phyloP scores from a whole-genome alignment of 2,888 invertebrate genomes.

The Argyresthia albistria region DNA sequence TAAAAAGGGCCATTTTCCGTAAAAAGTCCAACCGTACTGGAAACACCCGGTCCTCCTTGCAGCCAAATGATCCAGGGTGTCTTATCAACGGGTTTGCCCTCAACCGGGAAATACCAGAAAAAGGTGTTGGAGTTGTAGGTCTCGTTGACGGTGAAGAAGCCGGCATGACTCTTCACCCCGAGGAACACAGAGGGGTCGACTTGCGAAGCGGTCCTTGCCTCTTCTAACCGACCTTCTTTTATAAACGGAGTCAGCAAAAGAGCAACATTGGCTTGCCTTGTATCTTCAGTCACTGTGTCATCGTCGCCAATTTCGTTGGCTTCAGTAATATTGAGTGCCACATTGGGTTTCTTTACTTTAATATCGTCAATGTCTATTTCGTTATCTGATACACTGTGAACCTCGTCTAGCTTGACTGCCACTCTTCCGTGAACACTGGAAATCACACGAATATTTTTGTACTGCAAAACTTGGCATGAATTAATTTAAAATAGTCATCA shows the following conservation, averaged over 20 bases:
- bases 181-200: slow-evolving; percentile 38
- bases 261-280: slow-evolving; percentile 12
- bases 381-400: slow-evolving; percentile 10
- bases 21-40: slow-evolving; percentile 67
- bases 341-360: neutral
- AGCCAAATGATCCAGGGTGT: slow-evolving; percentile 87
- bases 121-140: slow-evolving; percentile 81
- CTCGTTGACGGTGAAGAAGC: slow-evolving; percentile 80
- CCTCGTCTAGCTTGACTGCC: slow-evolving; percentile 16
- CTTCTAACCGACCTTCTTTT: slow-evolving; percentile 35
- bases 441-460: slow-evolving; percentile 7
- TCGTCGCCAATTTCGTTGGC: neutral
- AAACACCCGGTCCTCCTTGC: slow-evolving; percentile 90
- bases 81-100: slow-evolving; percentile 39
- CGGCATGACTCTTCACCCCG: slow-evolving; percentile 62
- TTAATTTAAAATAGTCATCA: too few relatives aligned
- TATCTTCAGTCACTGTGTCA: neutral
- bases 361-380: slow-evolving; percentile 2
- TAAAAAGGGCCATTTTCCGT: slow-evolving; percentile 56
- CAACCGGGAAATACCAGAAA: slow-evolving; percentile 87
- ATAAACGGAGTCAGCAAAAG: slow-evolving; percentile 49
- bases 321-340: neutral
- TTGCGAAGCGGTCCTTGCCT: slow-evolving; percentile 40
- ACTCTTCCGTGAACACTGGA: slow-evolving; percentile 34
- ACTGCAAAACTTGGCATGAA: too few relatives aligned